Conservation (phyloP, 2,797 vertebrate genomes). For the Buphagus erythrorhynchus region DNA sequence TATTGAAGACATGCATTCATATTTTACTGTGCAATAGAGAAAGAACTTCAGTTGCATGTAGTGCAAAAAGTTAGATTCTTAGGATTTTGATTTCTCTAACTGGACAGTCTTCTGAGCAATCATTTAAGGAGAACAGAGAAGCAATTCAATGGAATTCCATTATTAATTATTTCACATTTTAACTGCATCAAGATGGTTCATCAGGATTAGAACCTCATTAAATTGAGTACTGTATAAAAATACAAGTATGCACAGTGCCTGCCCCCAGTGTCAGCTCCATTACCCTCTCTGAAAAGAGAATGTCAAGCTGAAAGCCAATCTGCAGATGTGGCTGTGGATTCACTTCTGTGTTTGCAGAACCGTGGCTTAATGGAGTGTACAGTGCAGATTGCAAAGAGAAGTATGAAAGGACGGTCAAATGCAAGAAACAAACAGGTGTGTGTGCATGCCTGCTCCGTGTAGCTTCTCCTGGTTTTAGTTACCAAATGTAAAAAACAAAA, state of each 20-base stretch:
- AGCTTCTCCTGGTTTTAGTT: neutral
- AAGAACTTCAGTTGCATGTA: neutral
- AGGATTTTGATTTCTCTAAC: neutral
- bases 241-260: neutral
- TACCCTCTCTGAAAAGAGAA: neutral
- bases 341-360: neutral
- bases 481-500: neutral
- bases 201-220: conserved; percentile 27
- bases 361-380: neutral
- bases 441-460: neutral
- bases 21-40: neutral
- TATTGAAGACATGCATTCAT: neutral
- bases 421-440: neutral
- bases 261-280: neutral
- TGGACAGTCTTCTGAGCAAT: neutral
- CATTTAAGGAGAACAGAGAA: neutral
- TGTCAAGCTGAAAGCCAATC: neutral
- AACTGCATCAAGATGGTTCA: neutral
- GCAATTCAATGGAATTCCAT: conserved; percentile 1
- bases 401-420: neutral
- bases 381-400: neutral
- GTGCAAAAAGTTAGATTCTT: neutral
- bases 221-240: neutral
- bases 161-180: conserved; percentile 38
- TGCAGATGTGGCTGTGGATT: neutral